Conservation (phyloP, 1,140 invertebrate species). For the Lepidurus packardi region DNA sequence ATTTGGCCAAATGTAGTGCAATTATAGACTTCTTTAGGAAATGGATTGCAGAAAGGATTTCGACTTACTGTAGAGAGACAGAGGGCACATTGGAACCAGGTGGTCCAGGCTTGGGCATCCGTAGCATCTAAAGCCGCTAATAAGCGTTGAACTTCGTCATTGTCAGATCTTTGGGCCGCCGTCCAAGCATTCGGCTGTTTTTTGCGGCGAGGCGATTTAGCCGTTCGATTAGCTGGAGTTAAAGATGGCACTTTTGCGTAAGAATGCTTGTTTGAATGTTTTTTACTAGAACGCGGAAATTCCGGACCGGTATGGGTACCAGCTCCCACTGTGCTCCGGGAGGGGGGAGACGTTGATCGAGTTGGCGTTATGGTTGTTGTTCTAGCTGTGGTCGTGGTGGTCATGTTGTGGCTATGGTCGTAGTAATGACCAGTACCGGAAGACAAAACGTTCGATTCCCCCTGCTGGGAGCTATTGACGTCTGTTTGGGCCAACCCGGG, state of each 20-base stretch:
- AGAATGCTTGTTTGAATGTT: background rate
- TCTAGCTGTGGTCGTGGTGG: background rate
- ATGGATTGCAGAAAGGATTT: background rate
- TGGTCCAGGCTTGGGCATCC: background rate
- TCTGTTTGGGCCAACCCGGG: background rate
- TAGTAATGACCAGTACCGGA: background rate
- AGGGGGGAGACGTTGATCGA: background rate
- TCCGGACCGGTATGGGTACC: background rate
- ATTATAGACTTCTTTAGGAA: too few relatives aligned
- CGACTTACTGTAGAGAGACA: slow-evolving; percentile 1
- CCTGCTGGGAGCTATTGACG: background rate
- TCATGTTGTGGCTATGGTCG: background rate
- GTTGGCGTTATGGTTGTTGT: background rate
- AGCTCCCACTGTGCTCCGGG: slow-evolving; percentile 9
- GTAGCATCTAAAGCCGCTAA: background rate
- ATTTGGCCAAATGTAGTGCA: too few relatives aligned
- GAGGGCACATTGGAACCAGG: background rate
- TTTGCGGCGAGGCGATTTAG: background rate
- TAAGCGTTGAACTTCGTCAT: background rate
- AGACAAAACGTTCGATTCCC: background rate
- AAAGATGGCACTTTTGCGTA: background rate
- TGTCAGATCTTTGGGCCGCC: background rate
- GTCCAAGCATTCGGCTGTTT: background rate
- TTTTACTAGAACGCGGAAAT: background rate
- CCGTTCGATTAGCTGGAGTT: background rate